Base-by-base conservation (phyloP, 2,113 vertebrate species). In the Otolemur garnettii region DNA sequence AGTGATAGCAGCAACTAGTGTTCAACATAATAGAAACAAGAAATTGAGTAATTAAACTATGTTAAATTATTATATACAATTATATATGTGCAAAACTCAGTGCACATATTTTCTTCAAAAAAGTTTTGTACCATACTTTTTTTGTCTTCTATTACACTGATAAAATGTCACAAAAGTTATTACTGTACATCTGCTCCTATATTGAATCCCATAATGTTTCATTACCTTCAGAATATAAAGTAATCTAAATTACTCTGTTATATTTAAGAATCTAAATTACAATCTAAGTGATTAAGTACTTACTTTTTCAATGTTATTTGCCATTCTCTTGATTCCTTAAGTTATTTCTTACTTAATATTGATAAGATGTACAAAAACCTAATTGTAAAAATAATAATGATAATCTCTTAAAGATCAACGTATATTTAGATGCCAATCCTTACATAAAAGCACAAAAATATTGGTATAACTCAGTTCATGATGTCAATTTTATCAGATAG, bases 41-140 rank as follows among this genome's bases (percentile, higher is more conserved):
- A 1, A 77, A 87, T 6, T 72, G 78, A 78, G 6, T 33, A 66
- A 81, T 2, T 68, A 71, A 33, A 57, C 26, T 35, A 11, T 55
- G 84, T 93, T 71, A 72, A 90, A 87, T 80, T 91, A 59, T 79
- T 88, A 35, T 14, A 21, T 78, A 72, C 7, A 64, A 66, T 93
- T 91, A 28, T 83, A 66, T n/a, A 22, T 64, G 35, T 87, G 2
- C 6, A 55, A 95, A 68, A 68, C 11, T n/a, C 35, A 69, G 33
- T 18, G 1, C 3, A 35, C 9, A 59, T 77, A 53, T 68, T 18
- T 33, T 71, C 12, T 68, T 18, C 11, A 69, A 78, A 81, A 64
- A 10, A 35, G 11, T 0, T 22, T 53, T 81, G 6, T 53, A 64
- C 5, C 57, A 1, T 83, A 53, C 64, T 80, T 60, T 9, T 9